phyloP scores from a whole-genome alignment of 1,140 invertebrate species.

The Ceratina calcarata region DNA sequence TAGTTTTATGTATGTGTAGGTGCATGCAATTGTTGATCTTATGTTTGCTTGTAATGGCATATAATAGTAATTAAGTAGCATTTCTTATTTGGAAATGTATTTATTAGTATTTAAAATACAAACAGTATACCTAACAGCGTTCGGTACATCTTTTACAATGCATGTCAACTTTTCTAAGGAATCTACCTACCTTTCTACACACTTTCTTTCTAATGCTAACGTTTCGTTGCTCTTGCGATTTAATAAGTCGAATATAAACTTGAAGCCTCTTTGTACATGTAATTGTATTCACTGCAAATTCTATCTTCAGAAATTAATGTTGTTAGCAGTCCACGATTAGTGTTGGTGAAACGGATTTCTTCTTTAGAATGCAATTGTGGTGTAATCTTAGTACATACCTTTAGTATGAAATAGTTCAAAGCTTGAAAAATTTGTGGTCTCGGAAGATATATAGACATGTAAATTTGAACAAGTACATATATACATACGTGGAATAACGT shows the following conservation, averaged over 20 bases:
- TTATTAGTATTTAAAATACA: conserved; percentile 1
- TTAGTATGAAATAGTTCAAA: conserved; percentile 20
- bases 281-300: conserved; percentile 41
- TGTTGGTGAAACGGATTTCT: conserved; percentile 25
- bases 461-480: conserved; percentile 9
- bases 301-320: conserved; percentile 20
- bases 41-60: neutral
- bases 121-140: neutral
- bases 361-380: conserved; percentile 17
- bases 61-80: neutral
- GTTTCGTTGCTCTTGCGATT: conserved; percentile 24
- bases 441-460: neutral
- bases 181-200: conserved; percentile 1
- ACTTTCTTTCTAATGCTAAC: conserved; percentile 18
- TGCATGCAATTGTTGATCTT: neutral
- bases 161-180: conserved; percentile 8
- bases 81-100: conserved; percentile 13
- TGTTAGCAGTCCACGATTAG: conserved; percentile 14
- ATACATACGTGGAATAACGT: conserved; percentile 11
- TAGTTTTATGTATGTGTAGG: neutral
- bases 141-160: neutral
- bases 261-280: conserved; percentile 1
- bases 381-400: conserved; percentile 22
- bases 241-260: conserved; percentile 20
- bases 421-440: neutral